Base-by-base conservation (phyloP, 2,888 invertebrate species). In the Palloptera scutellata region DNA sequence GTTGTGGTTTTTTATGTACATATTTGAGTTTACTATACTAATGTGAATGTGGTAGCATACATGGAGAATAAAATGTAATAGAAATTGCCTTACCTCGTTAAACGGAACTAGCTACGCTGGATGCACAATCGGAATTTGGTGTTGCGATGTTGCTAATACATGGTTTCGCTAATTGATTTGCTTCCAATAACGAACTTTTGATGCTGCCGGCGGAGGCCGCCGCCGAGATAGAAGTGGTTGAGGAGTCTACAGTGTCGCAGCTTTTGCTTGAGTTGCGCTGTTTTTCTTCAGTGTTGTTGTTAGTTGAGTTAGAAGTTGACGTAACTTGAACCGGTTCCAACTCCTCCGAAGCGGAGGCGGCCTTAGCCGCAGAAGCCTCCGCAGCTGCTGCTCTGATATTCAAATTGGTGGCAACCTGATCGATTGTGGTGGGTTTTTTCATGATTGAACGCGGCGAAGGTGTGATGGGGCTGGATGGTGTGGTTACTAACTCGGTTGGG, bases 331-430 rank as follows among this genome's bases (percentile, higher is more conserved):
- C 43, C 1, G 61, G 57, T n/a, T 72, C 43, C 1, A 60, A 55
- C 15, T 72, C 75, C 40, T 73, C 73, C 8, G 75, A 69, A 58
- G 73, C 75, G 68, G 74, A 57, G 43, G 61, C 66, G n/a, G 74
- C 67, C 54, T 75, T 74, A 12, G 73, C 74, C 6, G 81, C 79
- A n/a, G 78, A 76, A 42, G 79, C 78, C 65, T 80, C 79, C 6
- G 84, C 84, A 2, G 78, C 80, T 12, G 80, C 78, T 4, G 81
- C 81, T 11, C 81, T 77, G 70, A 84, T 81, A 66, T 84, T 84
- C 20, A 85, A 77, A 76, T 80, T 83, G 61, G 84, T 84, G 3
- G 84, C 84, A 8, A 85, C 82, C 73, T 85, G 84, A 73, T 85
- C 85, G 65, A 85, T 80, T 51, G 84, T 80, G 10, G 83, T 76